These are phyloP conservation scores for Hylia prasina DNA, from an alignment of 2,113 vertebrate species.

Conservation along the genomic window DNA sequence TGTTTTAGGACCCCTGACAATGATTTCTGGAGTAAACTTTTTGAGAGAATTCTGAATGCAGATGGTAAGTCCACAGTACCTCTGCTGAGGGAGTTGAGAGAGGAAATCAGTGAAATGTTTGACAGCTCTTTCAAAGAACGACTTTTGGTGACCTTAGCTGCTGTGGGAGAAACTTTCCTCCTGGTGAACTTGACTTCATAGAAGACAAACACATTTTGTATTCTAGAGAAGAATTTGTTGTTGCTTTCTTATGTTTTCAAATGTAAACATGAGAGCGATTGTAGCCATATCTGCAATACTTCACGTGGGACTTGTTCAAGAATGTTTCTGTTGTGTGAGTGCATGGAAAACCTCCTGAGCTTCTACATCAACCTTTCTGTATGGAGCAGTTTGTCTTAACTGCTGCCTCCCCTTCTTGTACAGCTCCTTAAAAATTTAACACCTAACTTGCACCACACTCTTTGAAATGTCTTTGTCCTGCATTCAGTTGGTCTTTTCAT, in stretches of 20 bases:
- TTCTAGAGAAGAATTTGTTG: background rate
- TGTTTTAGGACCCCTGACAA: slow-evolving; percentile 61
- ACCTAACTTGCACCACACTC: background rate
- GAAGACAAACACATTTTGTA: background rate
- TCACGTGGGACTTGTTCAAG: background rate
- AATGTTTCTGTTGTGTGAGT: background rate
- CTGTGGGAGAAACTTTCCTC: slow-evolving; percentile 53
- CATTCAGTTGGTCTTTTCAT: background rate
- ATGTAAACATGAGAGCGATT: background rate
- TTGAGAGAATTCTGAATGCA: slow-evolving; percentile 76
- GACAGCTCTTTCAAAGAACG: slow-evolving; percentile 63
- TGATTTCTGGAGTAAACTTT: slow-evolving; percentile 75
- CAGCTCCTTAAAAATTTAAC: background rate
- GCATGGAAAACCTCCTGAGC: background rate
- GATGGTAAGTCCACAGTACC: slow-evolving; percentile 60
- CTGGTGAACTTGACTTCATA: slow-evolving; percentile 32
- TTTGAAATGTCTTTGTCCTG: background rate
- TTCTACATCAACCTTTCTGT: background rate
- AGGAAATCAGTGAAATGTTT: slow-evolving; percentile 65
- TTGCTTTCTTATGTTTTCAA: background rate
- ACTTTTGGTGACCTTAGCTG: slow-evolving; percentile 64
- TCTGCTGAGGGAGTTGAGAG: slow-evolving; percentile 71
- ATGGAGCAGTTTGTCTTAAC: background rate
- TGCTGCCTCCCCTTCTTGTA: background rate
- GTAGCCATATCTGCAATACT: background rate